Base-by-base conservation (phyloP, 2,888 invertebrate genomes). In the Drosophila prolongata region DNA sequence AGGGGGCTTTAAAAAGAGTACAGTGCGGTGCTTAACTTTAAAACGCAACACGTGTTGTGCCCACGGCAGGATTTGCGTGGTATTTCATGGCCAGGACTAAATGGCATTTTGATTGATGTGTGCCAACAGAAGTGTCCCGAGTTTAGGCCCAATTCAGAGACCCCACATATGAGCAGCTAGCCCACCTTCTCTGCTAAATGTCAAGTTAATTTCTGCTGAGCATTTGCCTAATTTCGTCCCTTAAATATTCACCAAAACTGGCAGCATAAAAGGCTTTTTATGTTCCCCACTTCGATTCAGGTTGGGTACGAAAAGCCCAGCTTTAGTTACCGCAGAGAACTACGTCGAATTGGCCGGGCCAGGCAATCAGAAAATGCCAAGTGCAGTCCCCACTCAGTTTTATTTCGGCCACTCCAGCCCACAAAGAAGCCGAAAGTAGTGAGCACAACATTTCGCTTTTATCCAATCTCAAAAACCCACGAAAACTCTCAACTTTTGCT, bases 61-160 rank as follows among this genome's bases (percentile, higher is more conserved):
- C 56, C 52, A 13, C 35, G 47, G 35, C 47, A 49, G 16, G 24
- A n/a, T 14, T 37, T 9, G 6, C 14, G 59, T 30, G 11, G 13
- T 34, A 59, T 37, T 27, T 43, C 47, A 30, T 46, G 53, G 46
- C 55, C 52, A 53, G 40, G 60, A 54, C 62, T 57, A 87, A 89
- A 87, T 88, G 84, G 62, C 70, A 73, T 70, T 89, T 80, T 89
- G 83, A 89, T 84, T 89, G 83, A 84, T 77, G 79, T 87, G 61
- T 73, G 72, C 38, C 89, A 83, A 83, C 81, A 69, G 67, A 78
- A 68, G 54, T 78, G 69, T 58, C 69, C 50, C 47, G 57, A 70
- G 61, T 52, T 65, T 42, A 37, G 52, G 59, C 0, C 24, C 75
- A 77, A 82, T 79, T 75, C 77, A 62, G 62, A 75, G 56, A 47